Evolutionary conservation across 2,113 vertebrate species (phyloP).

Genomic region (Rhabdornis inornatus): DNA sequence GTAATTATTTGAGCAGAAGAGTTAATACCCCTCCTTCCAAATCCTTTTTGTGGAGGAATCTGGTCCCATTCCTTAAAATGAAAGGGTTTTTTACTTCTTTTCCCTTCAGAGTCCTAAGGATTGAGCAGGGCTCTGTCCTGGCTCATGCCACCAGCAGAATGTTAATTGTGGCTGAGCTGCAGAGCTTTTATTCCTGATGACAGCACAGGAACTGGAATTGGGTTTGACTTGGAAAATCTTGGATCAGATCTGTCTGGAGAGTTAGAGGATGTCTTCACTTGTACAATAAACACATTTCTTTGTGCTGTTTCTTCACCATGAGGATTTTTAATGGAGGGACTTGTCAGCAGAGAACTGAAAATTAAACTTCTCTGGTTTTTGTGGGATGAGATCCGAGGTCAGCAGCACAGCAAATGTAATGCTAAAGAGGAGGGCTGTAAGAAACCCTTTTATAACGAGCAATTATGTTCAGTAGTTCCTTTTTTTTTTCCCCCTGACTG

Average conservation of each 20-base stretch:
- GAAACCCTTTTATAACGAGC: constrained; percentile 22
- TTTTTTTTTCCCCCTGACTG: neutral
- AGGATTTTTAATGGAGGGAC: neutral
- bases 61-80: neutral
- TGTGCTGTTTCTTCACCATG: neutral
- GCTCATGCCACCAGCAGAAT: neutral
- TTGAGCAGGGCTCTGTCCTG: neutral
- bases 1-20: neutral
- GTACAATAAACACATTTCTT: neutral
- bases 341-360: neutral
- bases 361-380: neutral
- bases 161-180: neutral
- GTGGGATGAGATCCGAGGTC: neutral
- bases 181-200: neutral
- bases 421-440: neutral
- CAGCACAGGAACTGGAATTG: neutral
- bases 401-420: neutral
- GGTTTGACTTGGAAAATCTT: neutral
- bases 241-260: neutral
- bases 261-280: neutral
- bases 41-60: neutral
- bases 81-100: neutral
- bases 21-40: neutral
- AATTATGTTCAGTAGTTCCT: constrained; percentile 40
- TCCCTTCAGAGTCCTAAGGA: neutral